phyloP scores from a whole-genome alignment of 2,113 vertebrate genomes.

The Pleuronectes platessa region DNA sequence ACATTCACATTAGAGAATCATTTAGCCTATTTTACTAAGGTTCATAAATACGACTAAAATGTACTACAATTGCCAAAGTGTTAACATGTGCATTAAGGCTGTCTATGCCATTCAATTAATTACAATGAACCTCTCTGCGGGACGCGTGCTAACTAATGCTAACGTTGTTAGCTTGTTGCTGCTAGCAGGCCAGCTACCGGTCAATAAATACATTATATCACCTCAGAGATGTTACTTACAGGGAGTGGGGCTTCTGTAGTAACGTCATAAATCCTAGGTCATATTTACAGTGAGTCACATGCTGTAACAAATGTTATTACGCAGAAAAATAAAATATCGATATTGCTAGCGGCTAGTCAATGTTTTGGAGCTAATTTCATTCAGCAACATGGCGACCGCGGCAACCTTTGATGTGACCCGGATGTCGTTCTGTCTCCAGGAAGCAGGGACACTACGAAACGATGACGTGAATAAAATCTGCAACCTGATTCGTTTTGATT shows the following conservation, averaged over 20 bases:
- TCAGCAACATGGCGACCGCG: slow-evolving; percentile 81
- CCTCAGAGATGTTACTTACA: slow-evolving; percentile 64
- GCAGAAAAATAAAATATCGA: slow-evolving; percentile 56
- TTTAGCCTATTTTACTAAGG: fast-evolving
- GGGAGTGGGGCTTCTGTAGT: slow-evolving; percentile 35
- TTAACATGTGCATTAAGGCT: not conserved
- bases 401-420: slow-evolving; percentile 71
- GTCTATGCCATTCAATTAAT: not conserved
- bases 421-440: slow-evolving; percentile 52
- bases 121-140: slow-evolving; percentile 18
- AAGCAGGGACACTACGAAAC: not conserved
- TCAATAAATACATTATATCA: slow-evolving; percentile 51
- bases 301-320: slow-evolving; percentile 42
- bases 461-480: slow-evolving; percentile 5
- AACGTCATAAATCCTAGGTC: slow-evolving; percentile 63
- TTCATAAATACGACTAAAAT: fast-evolving
- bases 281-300: slow-evolving; percentile 59
- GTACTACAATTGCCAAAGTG: not conserved
- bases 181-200: slow-evolving; percentile 60
- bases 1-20: not conserved
- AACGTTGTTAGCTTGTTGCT: slow-evolving; percentile 62
- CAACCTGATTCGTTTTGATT: not conserved
- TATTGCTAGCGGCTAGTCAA: slow-evolving; percentile 68
- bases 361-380: slow-evolving; percentile 78
- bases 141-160: slow-evolving; percentile 55